Base-by-base conservation (phyloP, 1,140 invertebrate genomes). In the Pogonomyrmex barbatus region DNA sequence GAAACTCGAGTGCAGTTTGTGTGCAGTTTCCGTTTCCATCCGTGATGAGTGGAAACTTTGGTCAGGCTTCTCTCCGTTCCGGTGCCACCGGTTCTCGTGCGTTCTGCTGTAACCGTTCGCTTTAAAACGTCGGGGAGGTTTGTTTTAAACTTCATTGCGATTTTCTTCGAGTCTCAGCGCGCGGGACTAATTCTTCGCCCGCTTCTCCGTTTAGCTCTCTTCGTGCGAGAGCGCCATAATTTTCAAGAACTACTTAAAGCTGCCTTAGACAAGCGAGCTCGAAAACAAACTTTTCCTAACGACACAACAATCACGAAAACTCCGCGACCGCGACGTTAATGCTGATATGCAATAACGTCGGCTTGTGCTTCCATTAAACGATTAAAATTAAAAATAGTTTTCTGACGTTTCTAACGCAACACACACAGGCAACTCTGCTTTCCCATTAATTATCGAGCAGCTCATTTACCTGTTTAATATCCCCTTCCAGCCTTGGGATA, bases 121-220 rank as follows among this genome's bases (percentile, higher is more conserved):
- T 86, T 86, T 86, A 82, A 88, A 73, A 86, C 54, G 54, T 14
- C 54, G 17, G 54, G 24, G 24, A 0, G 50, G 56, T 70, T 71
- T 71, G 85, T 81, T 89, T 88, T 84, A 89, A 68, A 70, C 52
- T 82, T 85, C 85, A 75, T 78, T 73, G 86, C 85, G 71, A 89
- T 87, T 89, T 89, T 89, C 86, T 89, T 89, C 86, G 54, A 84
- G 71, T 68, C 77, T 73, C 42, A 30, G 73, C 68, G 68, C 54
- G 79, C 79, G 42, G 54, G 54, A 58, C 79, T 83, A 83, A 83
- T 83, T 83, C 79, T 60, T 75, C 42, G 77, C 17, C 68, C 42
- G 54, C 24, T 47, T 47, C 79, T 17, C 52, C 68, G 54, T 50
- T 70, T 81, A 70, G 77, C 63, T 81, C 77, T 60, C 77, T 73